phyloP scores from a whole-genome alignment of 1,140 invertebrate genomes.

The Planococcus citri region DNA sequence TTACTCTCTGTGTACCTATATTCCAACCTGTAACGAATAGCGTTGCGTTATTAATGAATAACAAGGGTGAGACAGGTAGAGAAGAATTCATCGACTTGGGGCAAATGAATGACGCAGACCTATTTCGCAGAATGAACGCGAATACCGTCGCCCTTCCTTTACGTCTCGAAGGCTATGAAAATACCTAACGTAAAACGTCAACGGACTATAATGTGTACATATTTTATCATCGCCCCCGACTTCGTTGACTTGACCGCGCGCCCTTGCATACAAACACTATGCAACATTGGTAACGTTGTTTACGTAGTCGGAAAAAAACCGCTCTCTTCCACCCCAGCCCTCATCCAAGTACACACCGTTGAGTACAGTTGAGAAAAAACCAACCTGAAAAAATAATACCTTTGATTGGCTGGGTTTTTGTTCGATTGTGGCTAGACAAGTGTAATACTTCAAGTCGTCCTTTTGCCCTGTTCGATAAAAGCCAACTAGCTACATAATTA shows the following conservation, averaged over 20 bases:
- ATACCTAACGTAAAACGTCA: neutral
- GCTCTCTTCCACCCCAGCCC: too few relatives aligned
- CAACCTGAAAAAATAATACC: too few relatives aligned
- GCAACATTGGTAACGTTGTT: neutral
- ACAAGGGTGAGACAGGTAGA: slow-evolving; percentile 13
- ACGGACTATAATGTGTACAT: neutral
- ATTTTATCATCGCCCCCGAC: neutral
- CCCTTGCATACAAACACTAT: neutral
- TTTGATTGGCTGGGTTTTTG: too few relatives aligned
- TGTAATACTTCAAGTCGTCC: too few relatives aligned
- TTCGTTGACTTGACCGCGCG: too few relatives aligned
- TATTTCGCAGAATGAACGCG: neutral
- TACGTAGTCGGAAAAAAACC: neutral
- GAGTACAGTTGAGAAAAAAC: too few relatives aligned
- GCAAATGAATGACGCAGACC: slow-evolving; percentile 15
- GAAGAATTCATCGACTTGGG: slow-evolving; percentile 16
- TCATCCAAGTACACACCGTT: too few relatives aligned
- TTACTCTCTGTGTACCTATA: too few relatives aligned
- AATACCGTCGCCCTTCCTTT: neutral
- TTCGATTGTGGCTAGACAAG: too few relatives aligned
- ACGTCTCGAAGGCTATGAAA: neutral
- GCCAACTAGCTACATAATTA: too few relatives aligned
- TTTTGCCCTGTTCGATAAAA: too few relatives aligned
- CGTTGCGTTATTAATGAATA: slow-evolving; percentile 16
- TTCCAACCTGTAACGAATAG: neutral